Percentiles rank a stretch among this genome's conserved stretches.
Evolutionary conservation across 2,888 invertebrate genomes (phyloP).

Genomic region (Anaspis maculata): DNA sequence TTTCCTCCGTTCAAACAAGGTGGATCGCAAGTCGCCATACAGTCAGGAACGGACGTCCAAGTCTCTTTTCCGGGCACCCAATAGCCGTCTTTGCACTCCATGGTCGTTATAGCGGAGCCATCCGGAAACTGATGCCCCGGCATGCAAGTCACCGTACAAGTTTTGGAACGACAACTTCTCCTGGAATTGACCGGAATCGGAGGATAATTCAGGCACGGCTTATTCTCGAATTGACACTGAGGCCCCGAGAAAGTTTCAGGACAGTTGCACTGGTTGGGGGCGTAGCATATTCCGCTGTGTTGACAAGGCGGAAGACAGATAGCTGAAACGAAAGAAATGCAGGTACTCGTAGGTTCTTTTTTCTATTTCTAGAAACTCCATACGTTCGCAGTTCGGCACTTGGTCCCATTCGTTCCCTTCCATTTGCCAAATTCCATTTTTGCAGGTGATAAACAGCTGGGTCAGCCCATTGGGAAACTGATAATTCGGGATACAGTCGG

Average conservation of each 20-base stretch:
- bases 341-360: not conserved
- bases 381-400: conserved; percentile 58
- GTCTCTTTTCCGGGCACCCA: conserved; percentile 63
- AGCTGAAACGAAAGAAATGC: conserved; percentile 46
- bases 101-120: conserved; percentile 57
- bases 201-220: conserved; percentile 60
- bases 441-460: conserved; percentile 44
- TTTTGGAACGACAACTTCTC: conserved; percentile 54
- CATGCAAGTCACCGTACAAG: conserved; percentile 59
- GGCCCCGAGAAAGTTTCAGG: conserved; percentile 63
- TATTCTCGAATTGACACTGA: conserved; percentile 65
- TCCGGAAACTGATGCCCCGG: conserved; percentile 64
- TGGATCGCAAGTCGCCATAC: conserved; percentile 60
- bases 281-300: conserved; percentile 73
- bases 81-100: conserved; percentile 59
- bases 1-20: conserved; percentile 72
- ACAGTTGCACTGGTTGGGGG: conserved; percentile 69
- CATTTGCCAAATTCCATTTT: conserved; percentile 45
- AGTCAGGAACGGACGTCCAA: conserved; percentile 58
- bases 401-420: conserved; percentile 40
- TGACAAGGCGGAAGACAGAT: conserved; percentile 66
- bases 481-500: conserved; percentile 43
- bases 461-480: conserved; percentile 48
- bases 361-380: conserved; percentile 14
- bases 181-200: conserved; percentile 57